Conservation (phyloP, 2,113 vertebrate species). For the Tragelaphus strepsiceros region DNA sequence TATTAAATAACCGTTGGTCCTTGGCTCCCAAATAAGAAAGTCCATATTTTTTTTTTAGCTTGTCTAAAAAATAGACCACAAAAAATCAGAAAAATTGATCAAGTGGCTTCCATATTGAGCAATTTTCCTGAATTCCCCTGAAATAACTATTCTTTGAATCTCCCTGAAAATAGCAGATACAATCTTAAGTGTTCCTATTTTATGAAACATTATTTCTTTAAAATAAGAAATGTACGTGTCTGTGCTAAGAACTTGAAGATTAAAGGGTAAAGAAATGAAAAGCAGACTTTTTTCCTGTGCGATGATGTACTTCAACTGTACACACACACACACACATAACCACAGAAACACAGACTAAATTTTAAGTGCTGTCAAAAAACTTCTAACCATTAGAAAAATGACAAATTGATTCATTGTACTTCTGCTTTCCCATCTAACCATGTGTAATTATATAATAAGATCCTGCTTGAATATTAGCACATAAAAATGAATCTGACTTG, state of each 20-base stretch:
- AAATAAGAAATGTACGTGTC: background rate
- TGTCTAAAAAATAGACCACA: background rate
- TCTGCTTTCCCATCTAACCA: conserved; percentile 15
- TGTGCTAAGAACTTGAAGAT: background rate
- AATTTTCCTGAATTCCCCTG: background rate
- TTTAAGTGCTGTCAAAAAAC: background rate
- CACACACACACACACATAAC: background rate
- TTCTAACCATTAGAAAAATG: conserved; percentile 16
- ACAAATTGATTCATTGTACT: background rate
- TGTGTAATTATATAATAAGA: conserved; percentile 1
- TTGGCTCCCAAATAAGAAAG: background rate
- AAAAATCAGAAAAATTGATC: background rate
- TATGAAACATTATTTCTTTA: background rate
- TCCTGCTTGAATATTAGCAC: conserved; percentile 15
- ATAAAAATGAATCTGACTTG: conserved; percentile 19
- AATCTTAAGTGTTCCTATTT: background rate
- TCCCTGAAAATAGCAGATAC: background rate
- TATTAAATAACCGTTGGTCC: background rate
- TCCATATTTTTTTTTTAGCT: background rate
- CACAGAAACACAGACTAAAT: background rate
- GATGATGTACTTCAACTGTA: background rate
- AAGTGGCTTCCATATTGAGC: background rate
- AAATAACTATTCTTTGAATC: background rate
- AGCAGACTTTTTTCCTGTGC: background rate
- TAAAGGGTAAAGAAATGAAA: background rate